Evolutionary conservation across 2,113 vertebrate species (phyloP).

Genomic region (Parus major): DNA sequence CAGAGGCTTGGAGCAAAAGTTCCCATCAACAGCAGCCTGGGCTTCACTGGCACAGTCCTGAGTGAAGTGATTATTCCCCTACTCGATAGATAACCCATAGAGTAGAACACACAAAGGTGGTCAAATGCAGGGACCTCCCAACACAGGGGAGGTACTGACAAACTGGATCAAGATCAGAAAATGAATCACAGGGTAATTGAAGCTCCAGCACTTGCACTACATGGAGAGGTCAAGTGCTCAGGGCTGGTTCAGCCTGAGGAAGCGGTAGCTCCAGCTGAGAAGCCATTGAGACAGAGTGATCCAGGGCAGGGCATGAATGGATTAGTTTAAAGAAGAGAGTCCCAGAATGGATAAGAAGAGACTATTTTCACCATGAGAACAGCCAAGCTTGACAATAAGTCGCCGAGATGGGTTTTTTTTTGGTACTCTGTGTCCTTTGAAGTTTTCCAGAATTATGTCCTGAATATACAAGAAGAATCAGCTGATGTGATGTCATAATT

Average conservation of each 20-base stretch:
- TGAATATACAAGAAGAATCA: not conserved
- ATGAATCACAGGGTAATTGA: not conserved
- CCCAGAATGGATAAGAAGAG: not conserved
- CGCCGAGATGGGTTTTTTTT: not conserved
- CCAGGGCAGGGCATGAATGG: not conserved
- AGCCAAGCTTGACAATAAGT: not conserved
- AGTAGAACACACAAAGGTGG: not conserved
- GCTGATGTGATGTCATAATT: not conserved
- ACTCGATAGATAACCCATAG: fast-evolving
- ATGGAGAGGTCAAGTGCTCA: not conserved
- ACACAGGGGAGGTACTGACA: not conserved
- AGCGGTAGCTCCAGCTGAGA: fast-evolving
- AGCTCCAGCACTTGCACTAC: not conserved
- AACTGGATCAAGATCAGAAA: not conserved
- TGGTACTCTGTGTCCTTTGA: not conserved
- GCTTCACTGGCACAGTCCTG: not conserved
- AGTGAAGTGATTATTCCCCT: not conserved
- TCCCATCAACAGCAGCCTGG: not conserved
- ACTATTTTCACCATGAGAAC: not conserved
- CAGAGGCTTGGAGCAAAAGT: not conserved
- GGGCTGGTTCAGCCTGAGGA: not conserved
- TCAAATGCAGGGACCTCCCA: not conserved
- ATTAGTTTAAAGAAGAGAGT: not conserved
- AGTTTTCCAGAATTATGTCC: not conserved
- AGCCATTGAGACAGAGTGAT: not conserved